Conservation (phyloP, 1,140 invertebrate genomes). For the Drosophila lini region DNA sequence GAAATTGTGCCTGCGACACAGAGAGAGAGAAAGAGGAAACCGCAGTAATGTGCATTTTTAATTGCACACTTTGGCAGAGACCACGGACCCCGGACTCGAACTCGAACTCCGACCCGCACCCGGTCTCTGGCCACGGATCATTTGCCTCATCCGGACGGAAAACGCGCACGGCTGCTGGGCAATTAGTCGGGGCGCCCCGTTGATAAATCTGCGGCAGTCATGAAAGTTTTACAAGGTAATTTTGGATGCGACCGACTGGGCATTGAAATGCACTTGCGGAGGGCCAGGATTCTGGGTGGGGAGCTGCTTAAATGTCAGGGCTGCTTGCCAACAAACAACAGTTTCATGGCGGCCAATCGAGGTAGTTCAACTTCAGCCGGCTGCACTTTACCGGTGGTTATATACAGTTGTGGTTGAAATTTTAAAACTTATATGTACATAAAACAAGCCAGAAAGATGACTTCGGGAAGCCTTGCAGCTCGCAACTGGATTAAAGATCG, state of each 20-base stretch:
- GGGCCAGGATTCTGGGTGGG: background rate
- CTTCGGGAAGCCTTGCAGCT: no score
- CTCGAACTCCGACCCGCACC: background rate
- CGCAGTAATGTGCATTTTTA: constrained; percentile 59
- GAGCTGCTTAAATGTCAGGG: constrained; percentile 56
- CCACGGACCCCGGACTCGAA: constrained; percentile 8
- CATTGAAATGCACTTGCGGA: constrained; percentile 14
- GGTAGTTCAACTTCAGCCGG: constrained; percentile 54
- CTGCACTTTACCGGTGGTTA: constrained; percentile 5
- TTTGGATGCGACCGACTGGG: constrained; percentile 21
- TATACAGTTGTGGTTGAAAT: background rate
- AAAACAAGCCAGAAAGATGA: no score
- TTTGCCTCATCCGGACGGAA: constrained; percentile 49
- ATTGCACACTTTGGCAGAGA: constrained; percentile 49
- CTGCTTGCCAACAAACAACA: constrained; percentile 58
- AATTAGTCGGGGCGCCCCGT: constrained; percentile 55
- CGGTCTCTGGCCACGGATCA: constrained; percentile 36
- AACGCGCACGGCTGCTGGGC: constrained; percentile 35
- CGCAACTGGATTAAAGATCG: no score
- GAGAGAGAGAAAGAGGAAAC: constrained; percentile 6
- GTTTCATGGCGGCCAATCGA: constrained; percentile 39
- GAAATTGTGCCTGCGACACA: background rate
- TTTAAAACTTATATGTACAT: background rate
- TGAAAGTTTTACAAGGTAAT: constrained; percentile 75
- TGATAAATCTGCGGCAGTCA: constrained; percentile 71